Evolutionary conservation across 2,888 invertebrate species (phyloP).

Genomic region (Reticulitermes lucifugus): DNA sequence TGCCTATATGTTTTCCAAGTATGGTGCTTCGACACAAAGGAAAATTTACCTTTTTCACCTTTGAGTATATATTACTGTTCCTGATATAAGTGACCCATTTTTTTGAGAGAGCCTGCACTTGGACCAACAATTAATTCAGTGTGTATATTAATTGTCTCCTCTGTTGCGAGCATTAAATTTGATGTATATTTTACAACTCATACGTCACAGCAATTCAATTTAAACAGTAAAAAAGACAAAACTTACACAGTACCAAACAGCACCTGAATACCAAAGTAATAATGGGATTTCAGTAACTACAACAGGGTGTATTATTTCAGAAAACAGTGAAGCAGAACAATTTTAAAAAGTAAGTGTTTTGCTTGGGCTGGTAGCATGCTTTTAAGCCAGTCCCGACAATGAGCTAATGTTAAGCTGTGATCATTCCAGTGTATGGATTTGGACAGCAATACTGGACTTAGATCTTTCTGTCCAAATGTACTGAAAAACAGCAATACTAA

Average conservation of each 20-base stretch:
- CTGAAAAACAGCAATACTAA: conserved; percentile 9
- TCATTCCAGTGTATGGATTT: conserved; percentile 26
- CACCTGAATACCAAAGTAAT: background rate
- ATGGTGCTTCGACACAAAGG: too few relatives aligned
- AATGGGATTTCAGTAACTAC: background rate
- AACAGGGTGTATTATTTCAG: conserved; percentile 16
- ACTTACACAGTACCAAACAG: background rate
- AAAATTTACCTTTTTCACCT: too few relatives aligned
- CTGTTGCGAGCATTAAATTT: too few relatives aligned
- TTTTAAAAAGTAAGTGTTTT: conserved; percentile 7
- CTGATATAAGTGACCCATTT: too few relatives aligned
- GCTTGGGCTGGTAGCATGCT: conserved; percentile 35
- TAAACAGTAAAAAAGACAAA: background rate
- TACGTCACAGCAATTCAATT: too few relatives aligned
- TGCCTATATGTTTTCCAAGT: too few relatives aligned
- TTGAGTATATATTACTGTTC: too few relatives aligned
- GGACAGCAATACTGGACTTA: conserved; percentile 26
- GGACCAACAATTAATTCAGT: too few relatives aligned
- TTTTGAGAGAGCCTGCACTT: too few relatives aligned
- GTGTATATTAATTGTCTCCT: too few relatives aligned
- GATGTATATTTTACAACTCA: too few relatives aligned
- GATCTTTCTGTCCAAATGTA: conserved; percentile 13
- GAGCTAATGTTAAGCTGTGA: conserved; percentile 3
- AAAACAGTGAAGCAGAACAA: conserved; percentile 32
- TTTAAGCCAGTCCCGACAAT: conserved; percentile 21